Base-by-base conservation (phyloP, 2,797 vertebrate species). In the Oreochromis grahami region DNA sequence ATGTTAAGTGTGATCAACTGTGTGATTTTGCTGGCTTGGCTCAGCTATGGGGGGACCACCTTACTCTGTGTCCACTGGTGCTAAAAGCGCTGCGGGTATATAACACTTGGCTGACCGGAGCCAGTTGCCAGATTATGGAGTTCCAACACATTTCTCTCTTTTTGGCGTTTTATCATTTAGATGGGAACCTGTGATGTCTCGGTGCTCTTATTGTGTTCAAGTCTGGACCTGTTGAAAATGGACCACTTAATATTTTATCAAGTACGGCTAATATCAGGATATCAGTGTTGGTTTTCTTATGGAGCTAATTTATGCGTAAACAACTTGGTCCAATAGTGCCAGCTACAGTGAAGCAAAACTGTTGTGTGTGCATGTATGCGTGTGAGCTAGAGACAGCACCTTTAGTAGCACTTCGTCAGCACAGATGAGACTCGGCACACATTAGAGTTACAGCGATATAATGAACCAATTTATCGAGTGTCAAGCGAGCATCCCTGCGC, bases 1-100 rank as follows among this genome's bases (percentile, higher is more conserved):
- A 26, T 74, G 19, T 17, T 3, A 41, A 38, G 11, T 32, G 45
- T 50, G 45, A 50, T 43, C 7, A 52, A 24, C 56, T 5, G 26
- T 77, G 72, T 76, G 55, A 82, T 26, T 38, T 80, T 86, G 90
- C 90, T 92, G 92, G 88, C 86, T 85, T 90, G 94, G 94, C 92
- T 94, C 90, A 87, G 88, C 70, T 21, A 56, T 77, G 87, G 92
- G 89, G 89, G 92, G 87, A 91, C 85, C 87, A 84, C 78, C 65
- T 56, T 78, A 43, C 19, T 51, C 68, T 41, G 48, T 60, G 7
- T 63, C 32, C 58, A 17, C 70, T 63, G 43, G 14, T 76, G 21
- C 36, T 12, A 65, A 38, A 74, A 34, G 56, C 53, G 41, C 45
- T 70, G 51, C 78, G 8, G 74, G 19, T 7, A 8, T 24, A 43